Evolutionary conservation across 1,140 invertebrate genomes (phyloP).

Genomic region (Drosophila novamexicana): DNA sequence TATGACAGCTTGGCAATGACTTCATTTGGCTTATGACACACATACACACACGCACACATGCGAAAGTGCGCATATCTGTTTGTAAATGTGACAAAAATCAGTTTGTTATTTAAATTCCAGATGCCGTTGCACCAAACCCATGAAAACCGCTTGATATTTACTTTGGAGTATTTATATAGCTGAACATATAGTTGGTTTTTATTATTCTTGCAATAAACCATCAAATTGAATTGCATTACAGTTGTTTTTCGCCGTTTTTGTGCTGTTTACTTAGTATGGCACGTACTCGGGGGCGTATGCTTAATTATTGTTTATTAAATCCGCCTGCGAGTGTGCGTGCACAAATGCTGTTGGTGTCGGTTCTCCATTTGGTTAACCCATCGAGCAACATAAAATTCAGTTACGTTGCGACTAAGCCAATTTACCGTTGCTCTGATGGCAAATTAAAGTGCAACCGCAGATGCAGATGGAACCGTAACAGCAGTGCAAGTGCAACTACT

Average conservation of each 20-base stretch:
- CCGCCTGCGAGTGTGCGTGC: not conserved
- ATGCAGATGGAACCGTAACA: constrained; percentile 10
- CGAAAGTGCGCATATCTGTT: constrained; percentile 23
- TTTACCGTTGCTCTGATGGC: constrained; percentile 35
- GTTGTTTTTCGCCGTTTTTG: not conserved
- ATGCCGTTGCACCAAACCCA: constrained; percentile 42
- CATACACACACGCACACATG: not conserved
- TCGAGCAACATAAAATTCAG: constrained; percentile 61
- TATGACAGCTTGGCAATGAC: constrained; percentile 60
- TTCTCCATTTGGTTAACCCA: constrained; percentile 13
- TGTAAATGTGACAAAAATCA: constrained; percentile 49
- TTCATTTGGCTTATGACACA: constrained; percentile 46
- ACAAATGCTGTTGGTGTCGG: not conserved
- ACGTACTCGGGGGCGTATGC: constrained; percentile 13
- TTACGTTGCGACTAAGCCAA: constrained; percentile 46
- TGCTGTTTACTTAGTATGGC: not conserved
- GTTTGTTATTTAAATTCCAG: constrained; percentile 41
- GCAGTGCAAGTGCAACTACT: not conserved
- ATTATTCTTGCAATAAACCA: constrained; percentile 15
- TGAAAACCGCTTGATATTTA: constrained; percentile 47
- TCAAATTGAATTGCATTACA: constrained; percentile 37
- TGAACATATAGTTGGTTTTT: constrained; percentile 31
- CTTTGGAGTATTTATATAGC: constrained; percentile 39
- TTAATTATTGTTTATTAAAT: constrained; percentile 43
- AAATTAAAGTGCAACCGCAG: constrained; percentile 43